phyloP scores from a whole-genome alignment of 2,888 invertebrate genomes.

The Lacanobia wlatinum region DNA sequence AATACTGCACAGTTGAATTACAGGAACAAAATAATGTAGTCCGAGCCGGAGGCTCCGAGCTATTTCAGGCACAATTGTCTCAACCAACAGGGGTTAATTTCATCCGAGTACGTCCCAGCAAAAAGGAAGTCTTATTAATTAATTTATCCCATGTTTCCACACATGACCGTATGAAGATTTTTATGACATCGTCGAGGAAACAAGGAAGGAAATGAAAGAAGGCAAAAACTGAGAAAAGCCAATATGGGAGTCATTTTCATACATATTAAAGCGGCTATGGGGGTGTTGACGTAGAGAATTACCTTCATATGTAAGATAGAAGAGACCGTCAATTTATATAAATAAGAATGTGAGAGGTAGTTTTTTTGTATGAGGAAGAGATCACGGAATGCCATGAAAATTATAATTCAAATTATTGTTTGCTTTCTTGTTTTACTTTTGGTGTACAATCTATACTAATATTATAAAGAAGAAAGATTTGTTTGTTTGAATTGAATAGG shows the following conservation, averaged over 20 bases:
- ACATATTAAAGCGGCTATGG: constrained; percentile 8
- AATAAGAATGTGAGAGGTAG: neutral
- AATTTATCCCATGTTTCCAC: constrained; percentile 29
- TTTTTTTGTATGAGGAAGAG: neutral
- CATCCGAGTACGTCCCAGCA: constrained; percentile 9
- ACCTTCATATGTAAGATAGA: neutral
- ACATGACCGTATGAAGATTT: constrained; percentile 21
- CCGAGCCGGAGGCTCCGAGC: constrained; percentile 1
- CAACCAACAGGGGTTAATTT: constrained; percentile 35
- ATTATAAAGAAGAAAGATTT: no score
- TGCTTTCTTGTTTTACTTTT: no score
- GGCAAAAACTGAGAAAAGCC: neutral
- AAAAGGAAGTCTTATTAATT: constrained; percentile 45
- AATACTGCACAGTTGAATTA: constrained; percentile 29
- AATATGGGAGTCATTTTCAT: constrained; percentile 9
- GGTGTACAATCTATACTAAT: no score
- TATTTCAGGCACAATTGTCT: constrained; percentile 45
- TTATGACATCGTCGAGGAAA: constrained; percentile 15
- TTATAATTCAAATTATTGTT: no score
- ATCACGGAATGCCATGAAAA: no score
- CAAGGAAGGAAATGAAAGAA: constrained; percentile 13
- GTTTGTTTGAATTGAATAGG: no score
- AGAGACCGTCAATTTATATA: neutral
- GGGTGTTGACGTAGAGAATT: constrained; percentile 6
- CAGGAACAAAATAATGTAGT: constrained; percentile 43